These are phyloP conservation scores for Acrossocheilus wenchowensis DNA, from an alignment of 2,797 vertebrate species.

Conservation along the genomic window DNA sequence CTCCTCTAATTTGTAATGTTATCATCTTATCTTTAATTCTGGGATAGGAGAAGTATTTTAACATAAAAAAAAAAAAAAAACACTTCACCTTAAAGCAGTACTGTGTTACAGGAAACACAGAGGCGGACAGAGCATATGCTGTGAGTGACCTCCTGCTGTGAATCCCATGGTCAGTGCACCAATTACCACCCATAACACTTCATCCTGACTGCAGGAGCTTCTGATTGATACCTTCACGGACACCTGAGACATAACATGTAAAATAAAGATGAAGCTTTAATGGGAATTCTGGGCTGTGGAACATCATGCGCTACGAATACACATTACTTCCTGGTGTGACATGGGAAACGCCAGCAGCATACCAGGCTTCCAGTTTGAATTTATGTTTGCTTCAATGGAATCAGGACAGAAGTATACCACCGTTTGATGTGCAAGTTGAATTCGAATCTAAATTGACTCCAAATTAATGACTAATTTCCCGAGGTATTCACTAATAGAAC, in stretches of 20 bases:
- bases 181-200: slow-evolving; percentile 47
- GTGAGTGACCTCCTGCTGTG: slow-evolving; percentile 5
- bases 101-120: not conserved
- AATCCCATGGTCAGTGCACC: slow-evolving; percentile 48
- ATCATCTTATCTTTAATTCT: not conserved
- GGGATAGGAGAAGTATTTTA: not conserved
- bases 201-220: slow-evolving; percentile 2
- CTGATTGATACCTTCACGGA: not conserved
- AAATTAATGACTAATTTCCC: slow-evolving; percentile 53
- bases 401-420: not conserved
- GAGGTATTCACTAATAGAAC: slow-evolving; percentile 44
- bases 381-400: not conserved
- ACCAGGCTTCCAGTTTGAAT: not conserved
- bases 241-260: slow-evolving; percentile 15
- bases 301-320: not conserved
- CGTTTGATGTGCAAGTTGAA: slow-evolving; percentile 5
- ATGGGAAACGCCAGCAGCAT: not conserved
- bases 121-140: not conserved
- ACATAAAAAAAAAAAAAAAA: not conserved
- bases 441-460: slow-evolving; percentile 37
- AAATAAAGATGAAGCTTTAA: slow-evolving; percentile 18
- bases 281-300: not conserved
- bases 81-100: not conserved
- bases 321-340: not conserved
- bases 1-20: not conserved